A percentile compares a stretch with the other conserved stretches of the same genome.
These are phyloP conservation scores for Austrofundulus limnaeus DNA, from an alignment of 2,113 vertebrate genomes.

Conservation along the genomic window DNA sequence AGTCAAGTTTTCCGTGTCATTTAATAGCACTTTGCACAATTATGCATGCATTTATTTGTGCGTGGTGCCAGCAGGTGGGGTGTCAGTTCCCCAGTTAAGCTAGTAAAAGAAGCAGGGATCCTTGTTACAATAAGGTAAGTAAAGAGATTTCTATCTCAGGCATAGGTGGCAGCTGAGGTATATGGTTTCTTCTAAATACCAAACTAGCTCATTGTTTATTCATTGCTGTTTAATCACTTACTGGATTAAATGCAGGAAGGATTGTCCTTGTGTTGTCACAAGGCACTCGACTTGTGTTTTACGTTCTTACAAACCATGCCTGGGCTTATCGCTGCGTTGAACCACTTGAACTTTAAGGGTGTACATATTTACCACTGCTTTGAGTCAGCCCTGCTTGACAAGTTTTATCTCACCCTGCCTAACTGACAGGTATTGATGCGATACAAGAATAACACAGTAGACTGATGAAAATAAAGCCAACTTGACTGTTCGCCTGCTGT, in stretches of 20 bases:
- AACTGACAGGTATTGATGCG: conserved; percentile 75
- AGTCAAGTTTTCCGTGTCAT: conserved; percentile 68
- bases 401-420: conserved; percentile 67
- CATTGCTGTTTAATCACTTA: conserved; percentile 70
- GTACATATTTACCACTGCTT: conserved; percentile 40
- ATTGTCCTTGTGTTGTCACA: conserved; percentile 55
- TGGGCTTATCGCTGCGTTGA: conserved; percentile 40
- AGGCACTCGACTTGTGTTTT: conserved; percentile 51
- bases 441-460: conserved; percentile 69
- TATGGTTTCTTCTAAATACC: conserved; percentile 71
- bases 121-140: conserved; percentile 67
- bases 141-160: conserved; percentile 68
- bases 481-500: conserved; percentile 71
- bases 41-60: conserved; percentile 35
- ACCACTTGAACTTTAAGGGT: conserved; percentile 44
- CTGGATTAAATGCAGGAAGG: conserved; percentile 55
- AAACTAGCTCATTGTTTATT: conserved; percentile 73
- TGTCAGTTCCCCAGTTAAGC: conserved; percentile 55
- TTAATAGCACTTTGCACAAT: conserved; percentile 49
- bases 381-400: conserved; percentile 42
- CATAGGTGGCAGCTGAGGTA: conserved; percentile 59
- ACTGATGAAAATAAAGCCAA: conserved; percentile 71
- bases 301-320: conserved; percentile 23
- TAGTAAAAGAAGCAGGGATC: conserved; percentile 51
- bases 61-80: conserved; percentile 34